Percentiles rank a stretch among this genome's conserved stretches.
Conservation (phyloP, 2,888 invertebrate genomes). For the Cosmorhoe ocellata region DNA sequence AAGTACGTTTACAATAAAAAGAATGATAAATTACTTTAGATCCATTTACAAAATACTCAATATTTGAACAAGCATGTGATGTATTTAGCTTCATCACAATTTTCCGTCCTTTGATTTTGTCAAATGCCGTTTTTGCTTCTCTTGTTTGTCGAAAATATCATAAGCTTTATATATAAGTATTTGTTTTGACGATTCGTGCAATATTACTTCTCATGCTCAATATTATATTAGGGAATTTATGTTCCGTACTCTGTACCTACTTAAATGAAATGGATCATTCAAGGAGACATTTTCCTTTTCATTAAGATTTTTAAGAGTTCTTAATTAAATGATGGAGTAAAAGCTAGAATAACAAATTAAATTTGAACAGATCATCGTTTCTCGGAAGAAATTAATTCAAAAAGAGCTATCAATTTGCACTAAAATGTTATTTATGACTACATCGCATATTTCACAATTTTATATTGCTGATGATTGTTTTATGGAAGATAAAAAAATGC, state of each 20-base stretch:
- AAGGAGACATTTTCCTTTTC: too few relatives aligned
- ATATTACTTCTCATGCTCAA: constrained; percentile 1
- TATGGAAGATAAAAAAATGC: constrained; percentile 1
- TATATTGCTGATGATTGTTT: constrained; percentile 7
- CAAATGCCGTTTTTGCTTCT: constrained; percentile 2
- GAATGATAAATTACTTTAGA: not conserved
- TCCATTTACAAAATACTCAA: not conserved
- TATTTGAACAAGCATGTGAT: not conserved
- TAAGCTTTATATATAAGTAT: not conserved
- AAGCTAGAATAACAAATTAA: too few relatives aligned
- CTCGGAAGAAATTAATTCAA: not conserved
- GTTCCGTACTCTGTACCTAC: too few relatives aligned
- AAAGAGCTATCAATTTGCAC: constrained; percentile 3
- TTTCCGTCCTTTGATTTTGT: constrained; percentile 14
- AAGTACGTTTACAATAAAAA: too few relatives aligned
- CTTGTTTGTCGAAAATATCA: constrained; percentile 6
- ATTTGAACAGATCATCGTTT: too few relatives aligned
- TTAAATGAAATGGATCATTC: too few relatives aligned
- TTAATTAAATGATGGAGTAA: too few relatives aligned
- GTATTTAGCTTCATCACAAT: constrained; percentile 6
- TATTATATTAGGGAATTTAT: too few relatives aligned
- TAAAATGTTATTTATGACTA: constrained; percentile 6
- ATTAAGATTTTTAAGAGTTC: too few relatives aligned
- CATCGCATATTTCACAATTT: not conserved
- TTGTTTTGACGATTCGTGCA: not conserved